phyloP scores from a whole-genome alignment of 1,140 invertebrate species.

The Oppia nitens region DNA sequence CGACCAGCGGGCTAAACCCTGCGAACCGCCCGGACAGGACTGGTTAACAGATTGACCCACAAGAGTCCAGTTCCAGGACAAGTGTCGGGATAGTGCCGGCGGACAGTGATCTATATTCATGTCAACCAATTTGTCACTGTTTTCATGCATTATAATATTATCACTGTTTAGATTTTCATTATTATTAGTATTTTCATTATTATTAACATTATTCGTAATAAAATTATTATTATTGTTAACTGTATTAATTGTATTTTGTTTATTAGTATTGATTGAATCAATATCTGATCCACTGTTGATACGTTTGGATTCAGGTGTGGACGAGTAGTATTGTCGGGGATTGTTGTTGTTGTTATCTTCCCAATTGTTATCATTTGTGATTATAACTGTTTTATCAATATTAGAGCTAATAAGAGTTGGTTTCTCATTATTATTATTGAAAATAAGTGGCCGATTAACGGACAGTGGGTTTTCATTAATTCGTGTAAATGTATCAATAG shows the following conservation, averaged over 20 bases:
- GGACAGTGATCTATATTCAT: slow-evolving; percentile 36
- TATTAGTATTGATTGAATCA: neutral
- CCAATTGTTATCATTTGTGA: too few species aligned
- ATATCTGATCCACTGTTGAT: neutral
- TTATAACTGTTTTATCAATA: too few species aligned
- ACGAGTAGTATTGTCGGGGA: neutral
- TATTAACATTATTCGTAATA: neutral
- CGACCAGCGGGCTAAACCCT: slow-evolving; percentile 30
- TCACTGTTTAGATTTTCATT: neutral
- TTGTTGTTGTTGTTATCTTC: neutral
- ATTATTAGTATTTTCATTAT: neutral
- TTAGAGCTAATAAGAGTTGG: too few species aligned
- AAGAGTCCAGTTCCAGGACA: slow-evolving; percentile 73
- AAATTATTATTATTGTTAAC: neutral
- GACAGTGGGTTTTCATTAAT: too few species aligned
- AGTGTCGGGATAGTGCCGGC: slow-evolving; percentile 48
- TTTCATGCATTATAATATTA: neutral
- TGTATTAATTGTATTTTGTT: too few species aligned
- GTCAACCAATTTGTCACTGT: neutral
- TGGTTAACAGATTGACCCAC: slow-evolving; percentile 62
- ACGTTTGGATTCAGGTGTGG: neutral
- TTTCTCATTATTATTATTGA: too few species aligned
- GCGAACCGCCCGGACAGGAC: slow-evolving; percentile 70
- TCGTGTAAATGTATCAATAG: too few species aligned
- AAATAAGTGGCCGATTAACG: too few species aligned